These are phyloP conservation scores for Steinernema feltiae DNA, from an alignment of 1,140 invertebrate genomes.

Conservation along the genomic window DNA sequence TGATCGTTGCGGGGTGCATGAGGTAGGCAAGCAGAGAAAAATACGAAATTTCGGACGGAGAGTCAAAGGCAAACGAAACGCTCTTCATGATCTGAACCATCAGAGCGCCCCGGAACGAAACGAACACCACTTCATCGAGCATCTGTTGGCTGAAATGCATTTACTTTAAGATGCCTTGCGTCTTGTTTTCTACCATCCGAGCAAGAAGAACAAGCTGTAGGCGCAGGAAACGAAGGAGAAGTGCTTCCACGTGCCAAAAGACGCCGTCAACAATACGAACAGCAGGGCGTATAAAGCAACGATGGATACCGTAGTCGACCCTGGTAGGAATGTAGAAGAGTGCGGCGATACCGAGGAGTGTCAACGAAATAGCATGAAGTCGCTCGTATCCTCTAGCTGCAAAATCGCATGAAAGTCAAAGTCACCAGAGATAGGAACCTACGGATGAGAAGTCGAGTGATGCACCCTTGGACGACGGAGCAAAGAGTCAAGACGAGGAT, in stretches of 20 bases:
- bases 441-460: neutral
- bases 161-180: neutral
- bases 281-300: neutral
- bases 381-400: neutral
- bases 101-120: constrained; percentile 19
- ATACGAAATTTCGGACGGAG: neutral
- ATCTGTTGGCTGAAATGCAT: constrained; percentile 15
- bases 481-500: neutral
- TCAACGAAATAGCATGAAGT: neutral
- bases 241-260: neutral
- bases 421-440: neutral
- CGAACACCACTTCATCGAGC: neutral
- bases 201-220: neutral
- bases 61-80: constrained; percentile 20
- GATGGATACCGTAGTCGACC: neutral
- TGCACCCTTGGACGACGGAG: neutral
- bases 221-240: neutral
- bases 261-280: neutral
- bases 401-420: neutral
- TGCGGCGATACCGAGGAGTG: neutral
- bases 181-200: neutral
- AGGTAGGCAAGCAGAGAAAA: constrained; percentile 18
- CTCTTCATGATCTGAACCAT: constrained; percentile 29
- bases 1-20: constrained; percentile 17
- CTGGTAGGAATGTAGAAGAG: neutral